These are phyloP conservation scores for Paralinhomoeus sp. DNA, from an alignment of 2,888 invertebrate genomes.

Conservation along the genomic window DNA sequence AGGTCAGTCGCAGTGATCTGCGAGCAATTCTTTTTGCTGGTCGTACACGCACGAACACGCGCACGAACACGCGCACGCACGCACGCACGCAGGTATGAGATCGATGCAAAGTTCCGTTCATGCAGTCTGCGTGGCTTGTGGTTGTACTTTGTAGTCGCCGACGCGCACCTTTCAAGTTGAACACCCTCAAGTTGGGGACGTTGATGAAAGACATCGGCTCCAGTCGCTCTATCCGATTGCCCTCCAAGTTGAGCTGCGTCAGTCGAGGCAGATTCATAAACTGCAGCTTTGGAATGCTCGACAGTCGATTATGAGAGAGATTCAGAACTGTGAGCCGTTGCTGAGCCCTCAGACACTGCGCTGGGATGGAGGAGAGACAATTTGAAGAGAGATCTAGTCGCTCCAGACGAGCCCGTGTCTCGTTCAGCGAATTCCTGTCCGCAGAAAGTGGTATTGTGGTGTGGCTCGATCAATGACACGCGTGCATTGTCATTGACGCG, in stretches of 20 bases:
- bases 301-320: constrained; percentile 35
- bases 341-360: constrained; percentile 55
- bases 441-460: too few relatives aligned
- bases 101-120: too few relatives aligned
- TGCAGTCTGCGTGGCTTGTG: too few relatives aligned
- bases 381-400: constrained; percentile 59
- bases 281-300: constrained; percentile 37
- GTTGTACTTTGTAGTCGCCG: too few relatives aligned
- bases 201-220: constrained; percentile 51
- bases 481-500: too few relatives aligned
- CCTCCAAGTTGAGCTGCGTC: constrained; percentile 35
- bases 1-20: too few relatives aligned
- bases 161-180: constrained; percentile 49
- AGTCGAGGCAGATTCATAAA: constrained; percentile 52
- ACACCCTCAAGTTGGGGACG: constrained; percentile 40
- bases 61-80: too few relatives aligned
- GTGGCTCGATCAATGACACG: too few relatives aligned
- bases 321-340: constrained; percentile 46
- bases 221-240: too few relatives aligned
- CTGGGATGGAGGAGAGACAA: constrained; percentile 52
- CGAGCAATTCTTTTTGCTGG: too few relatives aligned
- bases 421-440: constrained; percentile 17
- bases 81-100: too few relatives aligned
- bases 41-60: too few relatives aligned
- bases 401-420: constrained; percentile 33